Evolutionary conservation across 2,797 vertebrate genomes (phyloP), one percentile per base, ranked within the genome.

Genomic region (Chaetophractus vellerosus): DNA sequence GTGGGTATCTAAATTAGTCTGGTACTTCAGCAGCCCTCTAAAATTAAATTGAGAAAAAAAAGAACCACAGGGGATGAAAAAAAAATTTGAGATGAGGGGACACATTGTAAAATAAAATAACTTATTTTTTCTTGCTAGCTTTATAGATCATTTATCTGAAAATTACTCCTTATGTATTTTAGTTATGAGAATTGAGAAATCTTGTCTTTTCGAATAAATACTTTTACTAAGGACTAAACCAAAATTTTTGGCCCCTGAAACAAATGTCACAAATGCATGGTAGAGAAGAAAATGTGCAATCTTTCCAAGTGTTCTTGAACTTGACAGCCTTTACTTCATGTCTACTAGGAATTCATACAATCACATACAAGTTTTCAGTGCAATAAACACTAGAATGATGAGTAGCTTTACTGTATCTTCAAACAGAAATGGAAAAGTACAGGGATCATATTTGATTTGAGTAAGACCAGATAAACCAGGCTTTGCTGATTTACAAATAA

Each of bases 21-120:
- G 99, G 98, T 99, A 99, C 98, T 99, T 99, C 93, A 99, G 98
- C 91, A 99, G 98, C 38, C 99, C 99, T 90, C 99, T 99, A 96
- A 96, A 97, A 96, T 83, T 93, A 75, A 96, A 96, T 82, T 88
- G 59, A 94, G 78, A 88, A 74, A 93, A 95, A 93, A 55, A 55
- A 55, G 19, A 55, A 55, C 6, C 18, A 55, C 18, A 19, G 52
- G 87, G 63, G 74, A 3, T 90, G 33, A 64, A 96, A 95, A 9
- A 81, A 45, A n/a, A 71, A 85, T n/a, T n/a, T 88, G 12, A 94
- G 75, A 92, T 93, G 28, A 96, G 48, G 63, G 12, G 28, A 41
- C 28, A 33, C 45, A 95, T 4, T 31, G 81, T 81, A 64, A 48
- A 83, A 55, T 55, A 94, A 90, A 94, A 24, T 41, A 95, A 94